Evolutionary conservation across 2,888 invertebrate genomes (phyloP), one percentile per base, ranked within the genome.

Genomic region (Eupithecia abbreviata): DNA sequence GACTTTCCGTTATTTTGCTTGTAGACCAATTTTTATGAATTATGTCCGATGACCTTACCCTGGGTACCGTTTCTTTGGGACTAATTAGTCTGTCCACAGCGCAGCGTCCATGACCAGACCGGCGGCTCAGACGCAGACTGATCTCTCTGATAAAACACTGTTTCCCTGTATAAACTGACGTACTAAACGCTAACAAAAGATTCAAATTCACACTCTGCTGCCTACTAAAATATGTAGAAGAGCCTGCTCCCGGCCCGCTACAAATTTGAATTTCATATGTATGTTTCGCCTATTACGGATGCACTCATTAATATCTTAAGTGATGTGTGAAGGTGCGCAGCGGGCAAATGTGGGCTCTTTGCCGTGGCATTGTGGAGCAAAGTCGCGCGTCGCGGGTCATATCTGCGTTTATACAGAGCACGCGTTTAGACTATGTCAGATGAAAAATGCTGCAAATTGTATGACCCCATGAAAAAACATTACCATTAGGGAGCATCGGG

Each of bases 201-300:
- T 93, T 94, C 92, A 94, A 94, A 95, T 94, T 94, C 93, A 93
- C 94, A 94, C 94, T 93, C 93, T 91, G 93, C 90, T 93, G 94
- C 93, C 91, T 94, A 92, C 92, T 95, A 93, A 95, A 95, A 94
- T 93, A 95, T 95, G 93, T 91, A 94, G 93, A 93, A 90, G 91
- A 93, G 92, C 91, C 90, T 89, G 92, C 91, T 93, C 90, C 93
- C 91, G 91, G 86, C 90, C 90, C 92, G 91, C 90, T 92, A 92
- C 93, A 93, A 94, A 95, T 95, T 94, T 95, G 93, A 95, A 95
- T 94, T 94, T 95, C 94, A 94, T 94, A 93, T 93, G 93, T 93
- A 94, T 94, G 94, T 93, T 94, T 93, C 93, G 89, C 92, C 93
- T 94, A 94, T 94, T 94, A 94, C 93, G 91, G 92, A 94, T 95